phyloP scores from a whole-genome alignment of 2,888 invertebrate species.

The Macrosoma leucophasiata region DNA sequence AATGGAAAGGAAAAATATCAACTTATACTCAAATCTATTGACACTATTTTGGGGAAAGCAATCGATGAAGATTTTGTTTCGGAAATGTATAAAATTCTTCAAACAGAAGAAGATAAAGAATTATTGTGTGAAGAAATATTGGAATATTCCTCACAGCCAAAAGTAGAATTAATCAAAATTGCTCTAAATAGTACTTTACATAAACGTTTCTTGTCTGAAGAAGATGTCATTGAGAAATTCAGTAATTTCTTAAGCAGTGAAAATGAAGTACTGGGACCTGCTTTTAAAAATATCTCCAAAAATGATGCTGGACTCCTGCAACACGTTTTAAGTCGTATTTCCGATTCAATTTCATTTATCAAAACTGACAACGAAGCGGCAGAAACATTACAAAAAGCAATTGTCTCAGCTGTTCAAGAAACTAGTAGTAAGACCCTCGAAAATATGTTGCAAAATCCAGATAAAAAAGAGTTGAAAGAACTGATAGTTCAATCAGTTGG shows the following conservation, averaged over 20 bases:
- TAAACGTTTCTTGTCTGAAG: slow-evolving; percentile 67
- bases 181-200: slow-evolving; percentile 63
- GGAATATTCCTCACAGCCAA: slow-evolving; percentile 71
- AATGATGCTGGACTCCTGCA: slow-evolving; percentile 77
- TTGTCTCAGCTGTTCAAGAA: slow-evolving; percentile 79
- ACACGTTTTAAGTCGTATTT: slow-evolving; percentile 76
- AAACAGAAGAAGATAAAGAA: slow-evolving; percentile 69
- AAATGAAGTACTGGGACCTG: slow-evolving; percentile 75
- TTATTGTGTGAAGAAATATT: slow-evolving; percentile 64
- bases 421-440: slow-evolving; percentile 76
- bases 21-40: slow-evolving; percentile 67
- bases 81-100: slow-evolving; percentile 66
- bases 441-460: slow-evolving; percentile 66
- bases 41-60: slow-evolving; percentile 65
- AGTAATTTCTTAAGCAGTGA: slow-evolving; percentile 79
- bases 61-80: slow-evolving; percentile 66
- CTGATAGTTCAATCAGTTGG: slow-evolving; percentile 79
- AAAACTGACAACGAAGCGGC: slow-evolving; percentile 79
- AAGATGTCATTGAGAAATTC: slow-evolving; percentile 78
- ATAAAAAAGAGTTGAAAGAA: slow-evolving; percentile 59
- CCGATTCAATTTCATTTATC: slow-evolving; percentile 75
- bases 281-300: slow-evolving; percentile 79
- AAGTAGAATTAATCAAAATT: slow-evolving; percentile 78
- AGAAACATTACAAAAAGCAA: slow-evolving; percentile 80
- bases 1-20: slow-evolving; percentile 69